Evolutionary conservation across 2,797 vertebrate species (phyloP).

Genomic region (Falco columbarius): DNA sequence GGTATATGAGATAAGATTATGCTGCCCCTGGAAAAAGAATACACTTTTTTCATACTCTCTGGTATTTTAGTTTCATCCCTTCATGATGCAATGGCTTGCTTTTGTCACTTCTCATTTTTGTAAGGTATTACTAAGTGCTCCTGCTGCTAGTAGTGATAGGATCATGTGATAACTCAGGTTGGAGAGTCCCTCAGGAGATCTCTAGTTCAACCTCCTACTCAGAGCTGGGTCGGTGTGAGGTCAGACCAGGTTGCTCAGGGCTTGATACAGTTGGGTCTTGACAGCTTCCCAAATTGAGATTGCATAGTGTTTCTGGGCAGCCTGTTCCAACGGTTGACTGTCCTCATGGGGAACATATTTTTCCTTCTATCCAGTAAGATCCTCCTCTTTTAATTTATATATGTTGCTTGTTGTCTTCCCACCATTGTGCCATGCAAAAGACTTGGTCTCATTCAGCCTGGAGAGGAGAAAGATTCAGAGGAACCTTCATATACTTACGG

Average conservation of each 20-base stretch:
- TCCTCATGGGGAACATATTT: background rate
- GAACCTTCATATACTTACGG: accelerated
- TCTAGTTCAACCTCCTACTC: background rate
- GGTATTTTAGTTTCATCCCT: background rate
- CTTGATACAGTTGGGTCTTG: background rate
- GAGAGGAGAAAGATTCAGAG: background rate
- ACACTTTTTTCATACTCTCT: background rate
- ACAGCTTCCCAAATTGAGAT: background rate
- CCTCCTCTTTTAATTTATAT: background rate
- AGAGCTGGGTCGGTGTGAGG: background rate
- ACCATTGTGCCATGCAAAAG: background rate
- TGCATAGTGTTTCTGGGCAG: background rate
- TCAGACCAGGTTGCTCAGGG: background rate
- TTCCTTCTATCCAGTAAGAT: background rate
- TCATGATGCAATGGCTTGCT: background rate
- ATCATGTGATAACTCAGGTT: background rate
- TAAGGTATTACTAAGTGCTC: background rate
- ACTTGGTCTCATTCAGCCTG: background rate
- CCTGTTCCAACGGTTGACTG: background rate
- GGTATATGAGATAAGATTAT: background rate
- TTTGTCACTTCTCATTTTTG: background rate
- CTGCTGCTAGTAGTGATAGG: background rate
- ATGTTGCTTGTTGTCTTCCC: background rate
- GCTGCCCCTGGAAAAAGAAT: background rate
- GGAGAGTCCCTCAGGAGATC: background rate